Conservation (phyloP, 2,888 invertebrate genomes). For the Ophioninae sp. region DNA sequence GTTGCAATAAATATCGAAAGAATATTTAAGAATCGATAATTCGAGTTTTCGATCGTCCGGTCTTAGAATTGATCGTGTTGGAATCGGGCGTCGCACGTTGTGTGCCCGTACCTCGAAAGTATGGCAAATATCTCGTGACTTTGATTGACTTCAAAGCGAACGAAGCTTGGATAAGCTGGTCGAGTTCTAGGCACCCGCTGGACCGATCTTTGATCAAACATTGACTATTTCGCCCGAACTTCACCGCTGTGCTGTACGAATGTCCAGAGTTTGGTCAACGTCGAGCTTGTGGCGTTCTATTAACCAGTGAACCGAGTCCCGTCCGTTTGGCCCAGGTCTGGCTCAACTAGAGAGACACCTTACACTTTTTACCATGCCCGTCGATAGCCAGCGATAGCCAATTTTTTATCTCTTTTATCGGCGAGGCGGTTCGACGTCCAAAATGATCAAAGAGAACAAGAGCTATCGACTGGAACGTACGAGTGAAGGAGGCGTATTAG, state of each 20-base stretch:
- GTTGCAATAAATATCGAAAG: neutral
- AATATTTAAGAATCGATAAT: neutral
- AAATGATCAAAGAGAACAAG: neutral
- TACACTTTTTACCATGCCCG: neutral
- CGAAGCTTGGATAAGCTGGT: neutral
- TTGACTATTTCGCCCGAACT: slow-evolving; percentile 24
- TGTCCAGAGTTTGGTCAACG: neutral
- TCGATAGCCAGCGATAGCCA: neutral
- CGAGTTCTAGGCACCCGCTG: neutral
- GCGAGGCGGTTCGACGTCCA: neutral
- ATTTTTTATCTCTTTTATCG: neutral
- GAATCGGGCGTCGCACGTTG: neutral
- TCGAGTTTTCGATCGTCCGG: neutral
- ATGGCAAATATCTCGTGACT: slow-evolving; percentile 24
- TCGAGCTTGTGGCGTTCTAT: neutral
- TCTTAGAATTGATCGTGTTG: neutral
- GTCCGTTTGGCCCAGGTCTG: neutral
- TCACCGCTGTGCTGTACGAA: slow-evolving; percentile 17
- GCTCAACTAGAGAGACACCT: neutral
- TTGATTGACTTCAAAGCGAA: slow-evolving; percentile 36
- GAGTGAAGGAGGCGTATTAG: neutral
- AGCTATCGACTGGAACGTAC: neutral
- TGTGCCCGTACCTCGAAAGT: neutral
- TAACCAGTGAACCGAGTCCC: neutral
- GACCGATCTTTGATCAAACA: slow-evolving; percentile 33